Conservation (phyloP, 1,140 invertebrate genomes). For the Globodera ellingtonae region DNA sequence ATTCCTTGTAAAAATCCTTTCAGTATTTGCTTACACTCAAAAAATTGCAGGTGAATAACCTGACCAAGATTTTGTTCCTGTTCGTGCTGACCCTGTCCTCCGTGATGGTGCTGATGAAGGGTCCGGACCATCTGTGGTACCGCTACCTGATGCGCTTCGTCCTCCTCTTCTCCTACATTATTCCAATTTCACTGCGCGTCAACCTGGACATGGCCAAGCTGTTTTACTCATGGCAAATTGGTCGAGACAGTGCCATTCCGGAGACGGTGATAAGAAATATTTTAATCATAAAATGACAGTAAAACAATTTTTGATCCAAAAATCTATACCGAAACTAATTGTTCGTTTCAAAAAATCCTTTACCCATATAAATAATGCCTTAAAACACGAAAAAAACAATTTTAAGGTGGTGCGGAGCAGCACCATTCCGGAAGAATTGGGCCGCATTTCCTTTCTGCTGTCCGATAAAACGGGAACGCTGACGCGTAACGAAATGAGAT, state of each 20-base stretch:
- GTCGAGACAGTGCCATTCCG: slow-evolving; percentile 85
- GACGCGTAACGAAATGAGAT: slow-evolving; percentile 95
- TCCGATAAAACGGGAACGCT: slow-evolving; percentile 98
- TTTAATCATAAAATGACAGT: no score
- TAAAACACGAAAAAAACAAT: not conserved
- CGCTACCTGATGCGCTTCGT: slow-evolving; percentile 93
- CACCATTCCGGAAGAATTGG: slow-evolving; percentile 97
- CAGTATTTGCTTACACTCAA: no score
- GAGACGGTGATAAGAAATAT: slow-evolving; percentile 75
- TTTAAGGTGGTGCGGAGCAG: slow-evolving; percentile 85
- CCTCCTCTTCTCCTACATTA: slow-evolving; percentile 96
- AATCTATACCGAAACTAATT: no score
- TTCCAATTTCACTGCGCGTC: slow-evolving; percentile 93
- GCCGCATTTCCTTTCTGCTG: slow-evolving; percentile 88
- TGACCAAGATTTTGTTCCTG: slow-evolving; percentile 78
- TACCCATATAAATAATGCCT: no score
- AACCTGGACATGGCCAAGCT: slow-evolving; percentile 98
- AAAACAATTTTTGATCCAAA: no score
- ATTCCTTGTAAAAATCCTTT: no score
- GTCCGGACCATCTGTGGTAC: slow-evolving; percentile 75
- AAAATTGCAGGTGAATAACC: slow-evolving; percentile 52
- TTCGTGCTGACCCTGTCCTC: slow-evolving; percentile 86
- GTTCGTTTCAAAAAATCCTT: no score
- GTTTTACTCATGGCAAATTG: slow-evolving; percentile 95
- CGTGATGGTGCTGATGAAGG: slow-evolving; percentile 79